phyloP scores from a whole-genome alignment of 1,140 invertebrate species.

The Drosophila lacertosa region DNA sequence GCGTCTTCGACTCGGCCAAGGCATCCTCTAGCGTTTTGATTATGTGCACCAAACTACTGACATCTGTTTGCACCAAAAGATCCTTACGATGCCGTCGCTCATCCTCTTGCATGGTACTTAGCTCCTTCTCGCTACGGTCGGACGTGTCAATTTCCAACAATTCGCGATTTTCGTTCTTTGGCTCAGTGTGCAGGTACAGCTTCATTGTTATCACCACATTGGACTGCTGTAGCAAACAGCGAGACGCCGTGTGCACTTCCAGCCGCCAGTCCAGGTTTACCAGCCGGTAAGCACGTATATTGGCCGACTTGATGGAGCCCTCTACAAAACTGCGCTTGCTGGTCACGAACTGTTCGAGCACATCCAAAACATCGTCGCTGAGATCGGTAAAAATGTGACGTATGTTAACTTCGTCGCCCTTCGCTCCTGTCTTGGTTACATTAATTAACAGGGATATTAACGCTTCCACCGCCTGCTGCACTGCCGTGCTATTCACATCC shows the following conservation, averaged over 20 bases:
- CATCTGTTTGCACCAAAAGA: slow-evolving; percentile 76
- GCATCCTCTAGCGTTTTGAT: slow-evolving; percentile 78
- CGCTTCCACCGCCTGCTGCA: slow-evolving; percentile 67
- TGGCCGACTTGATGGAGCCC: slow-evolving; percentile 78
- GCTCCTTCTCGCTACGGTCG: slow-evolving; percentile 52
- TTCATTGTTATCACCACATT: slow-evolving; percentile 72
- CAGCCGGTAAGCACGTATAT: slow-evolving; percentile 72
- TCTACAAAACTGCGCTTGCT: slow-evolving; percentile 77
- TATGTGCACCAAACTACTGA: slow-evolving; percentile 65
- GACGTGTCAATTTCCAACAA: slow-evolving; percentile 51
- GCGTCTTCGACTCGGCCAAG: slow-evolving; percentile 70
- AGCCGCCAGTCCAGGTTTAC: slow-evolving; percentile 78
- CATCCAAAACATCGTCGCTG: slow-evolving; percentile 55
- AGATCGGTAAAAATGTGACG: slow-evolving; percentile 56
- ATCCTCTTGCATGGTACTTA: slow-evolving; percentile 63
- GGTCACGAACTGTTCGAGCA: slow-evolving; percentile 72
- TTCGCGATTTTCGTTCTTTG: slow-evolving; percentile 77
- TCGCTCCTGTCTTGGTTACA: slow-evolving; percentile 48
- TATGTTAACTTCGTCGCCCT: slow-evolving; percentile 26
- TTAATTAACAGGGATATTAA: slow-evolving; percentile 73
- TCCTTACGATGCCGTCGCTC: slow-evolving; percentile 74
- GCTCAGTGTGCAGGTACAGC: slow-evolving; percentile 74
- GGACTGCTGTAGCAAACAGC: slow-evolving; percentile 63
- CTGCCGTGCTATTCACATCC: slow-evolving; percentile 21
- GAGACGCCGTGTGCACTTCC: slow-evolving; percentile 70